Evolutionary conservation across 35 echinoderm and acorn worm species (phyloP).

Genomic region (Ptychodera flava): DNA sequence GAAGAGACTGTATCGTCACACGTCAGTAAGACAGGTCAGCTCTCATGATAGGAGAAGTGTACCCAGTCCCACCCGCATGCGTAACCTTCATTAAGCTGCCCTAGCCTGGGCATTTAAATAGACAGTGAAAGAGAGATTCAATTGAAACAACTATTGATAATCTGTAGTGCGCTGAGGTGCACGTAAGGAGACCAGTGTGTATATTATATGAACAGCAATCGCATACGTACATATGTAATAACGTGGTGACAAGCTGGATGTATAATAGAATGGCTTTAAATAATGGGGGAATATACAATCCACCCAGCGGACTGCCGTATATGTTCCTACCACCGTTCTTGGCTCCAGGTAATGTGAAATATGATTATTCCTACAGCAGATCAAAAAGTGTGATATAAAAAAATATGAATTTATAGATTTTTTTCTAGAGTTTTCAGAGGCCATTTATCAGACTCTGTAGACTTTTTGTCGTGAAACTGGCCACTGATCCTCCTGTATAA

Average conservation of each 20-base stretch:
- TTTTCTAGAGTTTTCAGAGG: too few relatives aligned
- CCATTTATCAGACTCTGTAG: not conserved
- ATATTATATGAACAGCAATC: not conserved
- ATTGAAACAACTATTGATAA: not conserved
- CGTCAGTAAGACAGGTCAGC: not conserved
- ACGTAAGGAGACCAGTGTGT: not conserved
- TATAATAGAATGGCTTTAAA: not conserved
- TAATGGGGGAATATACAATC: not conserved
- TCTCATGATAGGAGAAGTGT: not conserved
- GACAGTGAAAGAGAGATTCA: not conserved
- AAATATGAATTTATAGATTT: too few relatives aligned
- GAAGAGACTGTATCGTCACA: not conserved
- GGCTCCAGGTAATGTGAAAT: not conserved
- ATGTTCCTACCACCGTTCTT: not conserved
- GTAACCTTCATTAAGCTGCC: not conserved
- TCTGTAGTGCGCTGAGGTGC: not conserved
- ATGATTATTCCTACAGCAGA: not conserved
- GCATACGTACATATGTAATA: constrained; percentile 1
- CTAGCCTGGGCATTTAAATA: not conserved
- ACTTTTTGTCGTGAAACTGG: not conserved
- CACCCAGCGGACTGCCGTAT: not conserved
- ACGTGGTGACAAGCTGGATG: not conserved
- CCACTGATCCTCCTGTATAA: not conserved
- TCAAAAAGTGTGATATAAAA: too few relatives aligned
- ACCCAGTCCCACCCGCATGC: not conserved